phyloP scores from a whole-genome alignment of 2,797 vertebrate genomes.

The Corythornis leucogaster region DNA sequence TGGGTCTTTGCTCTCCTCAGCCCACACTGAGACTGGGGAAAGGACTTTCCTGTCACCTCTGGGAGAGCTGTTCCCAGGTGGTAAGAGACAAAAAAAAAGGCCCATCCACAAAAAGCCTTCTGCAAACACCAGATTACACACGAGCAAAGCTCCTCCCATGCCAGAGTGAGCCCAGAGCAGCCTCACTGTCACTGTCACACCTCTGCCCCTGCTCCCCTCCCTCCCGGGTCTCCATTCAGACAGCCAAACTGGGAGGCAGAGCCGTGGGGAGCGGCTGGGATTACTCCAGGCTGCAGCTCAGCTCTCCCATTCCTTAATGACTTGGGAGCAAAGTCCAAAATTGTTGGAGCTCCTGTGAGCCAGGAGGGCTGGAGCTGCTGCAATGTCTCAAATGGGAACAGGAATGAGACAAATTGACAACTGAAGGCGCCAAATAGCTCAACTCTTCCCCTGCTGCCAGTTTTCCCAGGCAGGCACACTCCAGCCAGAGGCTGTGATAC shows the following conservation, averaged over 20 bases:
- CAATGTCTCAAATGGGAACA: background rate
- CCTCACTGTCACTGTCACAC: fast-evolving
- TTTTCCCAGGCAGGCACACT: background rate
- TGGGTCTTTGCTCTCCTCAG: background rate
- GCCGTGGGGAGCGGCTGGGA: background rate
- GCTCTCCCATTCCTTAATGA: background rate
- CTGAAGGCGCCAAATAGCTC: background rate
- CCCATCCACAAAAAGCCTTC: background rate
- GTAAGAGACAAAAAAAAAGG: background rate
- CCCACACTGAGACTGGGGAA: background rate
- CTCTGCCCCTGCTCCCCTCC: background rate
- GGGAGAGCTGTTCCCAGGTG: background rate
- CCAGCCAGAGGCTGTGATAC: background rate
- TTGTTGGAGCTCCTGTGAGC: fast-evolving
- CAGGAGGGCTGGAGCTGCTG: background rate
- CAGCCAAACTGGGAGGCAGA: background rate
- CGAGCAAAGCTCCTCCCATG: background rate
- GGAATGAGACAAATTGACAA: background rate
- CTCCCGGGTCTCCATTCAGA: background rate
- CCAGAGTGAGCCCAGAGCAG: background rate
- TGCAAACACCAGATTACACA: background rate
- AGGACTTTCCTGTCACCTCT: background rate
- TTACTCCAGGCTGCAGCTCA: background rate
- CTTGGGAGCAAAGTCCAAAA: conserved; percentile 17
- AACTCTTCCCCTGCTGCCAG: background rate